Conservation (phyloP, 2,888 invertebrate species). For the Platycnemis pennipes region DNA sequence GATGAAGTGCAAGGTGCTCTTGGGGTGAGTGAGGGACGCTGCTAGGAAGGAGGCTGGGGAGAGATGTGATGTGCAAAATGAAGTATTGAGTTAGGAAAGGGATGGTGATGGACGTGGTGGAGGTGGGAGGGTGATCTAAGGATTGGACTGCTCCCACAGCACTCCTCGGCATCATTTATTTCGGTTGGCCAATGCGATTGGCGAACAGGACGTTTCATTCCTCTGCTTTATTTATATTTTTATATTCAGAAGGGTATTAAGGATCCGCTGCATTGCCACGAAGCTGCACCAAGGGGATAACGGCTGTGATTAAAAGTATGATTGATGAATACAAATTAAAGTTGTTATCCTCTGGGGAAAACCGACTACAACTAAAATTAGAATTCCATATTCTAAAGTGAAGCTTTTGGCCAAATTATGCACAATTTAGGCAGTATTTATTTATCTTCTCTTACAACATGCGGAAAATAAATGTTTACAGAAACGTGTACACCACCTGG, state of each 20-base stretch:
- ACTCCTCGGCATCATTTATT: constrained; percentile 43
- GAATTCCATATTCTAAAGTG: too few relatives aligned
- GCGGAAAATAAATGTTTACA: too few relatives aligned
- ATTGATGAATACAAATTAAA: too few relatives aligned
- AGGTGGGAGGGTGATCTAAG: not conserved
- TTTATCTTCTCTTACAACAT: too few relatives aligned
- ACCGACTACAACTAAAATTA: too few relatives aligned
- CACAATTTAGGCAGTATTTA: too few relatives aligned
- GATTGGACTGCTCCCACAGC: not conserved
- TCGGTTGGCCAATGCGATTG: constrained; percentile 51
- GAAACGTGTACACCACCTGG: too few relatives aligned
- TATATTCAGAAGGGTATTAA: not conserved
- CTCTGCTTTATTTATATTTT: constrained; percentile 56
- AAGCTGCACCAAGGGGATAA: not conserved
- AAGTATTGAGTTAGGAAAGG: constrained; percentile 39
- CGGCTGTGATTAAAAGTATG: too few relatives aligned
- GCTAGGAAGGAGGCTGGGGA: not conserved
- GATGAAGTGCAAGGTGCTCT: constrained; percentile 79
- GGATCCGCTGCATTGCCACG: not conserved
- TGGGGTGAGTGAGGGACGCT: constrained; percentile 78
- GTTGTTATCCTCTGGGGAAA: too few relatives aligned
- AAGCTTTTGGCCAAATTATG: too few relatives aligned
- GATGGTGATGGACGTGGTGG: not conserved
- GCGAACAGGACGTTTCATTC: constrained; percentile 18
- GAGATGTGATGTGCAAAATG: constrained; percentile 49